These are phyloP conservation scores for Acleris cristana DNA, from an alignment of 2,888 invertebrate species.

Conservation along the genomic window DNA sequence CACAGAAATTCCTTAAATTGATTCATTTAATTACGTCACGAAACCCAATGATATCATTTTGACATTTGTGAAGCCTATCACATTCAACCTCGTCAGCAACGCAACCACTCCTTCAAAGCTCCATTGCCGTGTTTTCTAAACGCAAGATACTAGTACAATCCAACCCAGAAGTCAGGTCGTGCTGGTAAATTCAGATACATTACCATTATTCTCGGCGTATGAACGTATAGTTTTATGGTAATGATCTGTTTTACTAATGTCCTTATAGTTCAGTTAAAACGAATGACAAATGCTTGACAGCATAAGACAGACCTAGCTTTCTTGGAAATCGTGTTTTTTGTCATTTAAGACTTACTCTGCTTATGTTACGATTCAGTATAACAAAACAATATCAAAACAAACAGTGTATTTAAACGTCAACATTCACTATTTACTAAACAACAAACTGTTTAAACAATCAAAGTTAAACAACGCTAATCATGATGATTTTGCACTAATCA, in stretches of 20 bases:
- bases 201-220: constrained; percentile 45
- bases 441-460: constrained; percentile 7
- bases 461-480: constrained; percentile 41
- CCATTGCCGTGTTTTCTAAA: constrained; percentile 47
- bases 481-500: constrained; percentile 65
- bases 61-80: constrained; percentile 33
- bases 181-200: constrained; percentile 50
- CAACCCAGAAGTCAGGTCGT: constrained; percentile 62
- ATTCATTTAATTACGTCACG: constrained; percentile 21
- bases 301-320: too few relatives aligned
- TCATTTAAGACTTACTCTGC: too few relatives aligned
- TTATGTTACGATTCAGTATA: background rate
- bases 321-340: too few relatives aligned
- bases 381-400: constrained; percentile 3
- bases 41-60: constrained; percentile 24
- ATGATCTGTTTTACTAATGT: constrained; percentile 32
- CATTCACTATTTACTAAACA: constrained; percentile 9
- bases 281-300: constrained; percentile 23
- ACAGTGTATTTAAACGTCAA: background rate
- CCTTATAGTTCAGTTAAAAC: constrained; percentile 7
- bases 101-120: constrained; percentile 53
- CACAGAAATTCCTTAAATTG: constrained; percentile 5
- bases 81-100: constrained; percentile 54
- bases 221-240: constrained; percentile 40
- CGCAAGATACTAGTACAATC: constrained; percentile 53